Conservation (phyloP, 2,797 vertebrate genomes). For the Xyrichtys novacula region DNA sequence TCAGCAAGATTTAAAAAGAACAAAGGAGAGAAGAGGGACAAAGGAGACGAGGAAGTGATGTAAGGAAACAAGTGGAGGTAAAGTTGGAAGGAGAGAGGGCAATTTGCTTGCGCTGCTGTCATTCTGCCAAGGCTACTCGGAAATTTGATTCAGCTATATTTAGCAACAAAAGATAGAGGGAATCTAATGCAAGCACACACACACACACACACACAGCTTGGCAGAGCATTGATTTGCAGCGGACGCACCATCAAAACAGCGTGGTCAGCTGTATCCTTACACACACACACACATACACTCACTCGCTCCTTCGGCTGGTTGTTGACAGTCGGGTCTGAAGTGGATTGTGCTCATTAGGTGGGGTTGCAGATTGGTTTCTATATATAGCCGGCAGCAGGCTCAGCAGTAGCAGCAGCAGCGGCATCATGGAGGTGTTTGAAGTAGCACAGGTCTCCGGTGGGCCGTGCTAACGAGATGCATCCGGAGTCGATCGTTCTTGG, state of each 20-base stretch:
- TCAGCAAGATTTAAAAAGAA: constrained; percentile 13
- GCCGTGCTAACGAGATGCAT: constrained; percentile 64
- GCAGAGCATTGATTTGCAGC: constrained; percentile 44
- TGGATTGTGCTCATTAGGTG: constrained; percentile 73
- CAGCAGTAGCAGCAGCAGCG: constrained; percentile 22
- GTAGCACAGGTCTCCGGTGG: constrained; percentile 72
- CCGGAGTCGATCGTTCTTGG: constrained; percentile 32
- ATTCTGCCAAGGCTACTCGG: constrained; percentile 43
- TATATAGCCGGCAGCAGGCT: constrained; percentile 60
- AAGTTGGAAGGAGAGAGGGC: constrained; percentile 1
- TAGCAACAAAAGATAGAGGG: constrained; percentile 54
- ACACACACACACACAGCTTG: background rate
- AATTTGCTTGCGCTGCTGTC: constrained; percentile 33
- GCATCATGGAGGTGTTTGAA: constrained; percentile 63
- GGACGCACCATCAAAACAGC: constrained; percentile 58
- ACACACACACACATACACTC: constrained; percentile 8
- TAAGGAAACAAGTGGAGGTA: background rate
- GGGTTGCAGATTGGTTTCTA: constrained; percentile 74
- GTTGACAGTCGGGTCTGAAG: constrained; percentile 64
- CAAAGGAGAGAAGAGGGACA: background rate
- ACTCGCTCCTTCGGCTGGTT: constrained; percentile 34
- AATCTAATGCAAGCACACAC: background rate
- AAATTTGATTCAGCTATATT: constrained; percentile 62
- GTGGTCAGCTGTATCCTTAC: constrained; percentile 60
- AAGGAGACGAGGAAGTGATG: background rate